Base-by-base conservation (phyloP, 2,113 vertebrate species). In the Elephantulus edwardii region DNA sequence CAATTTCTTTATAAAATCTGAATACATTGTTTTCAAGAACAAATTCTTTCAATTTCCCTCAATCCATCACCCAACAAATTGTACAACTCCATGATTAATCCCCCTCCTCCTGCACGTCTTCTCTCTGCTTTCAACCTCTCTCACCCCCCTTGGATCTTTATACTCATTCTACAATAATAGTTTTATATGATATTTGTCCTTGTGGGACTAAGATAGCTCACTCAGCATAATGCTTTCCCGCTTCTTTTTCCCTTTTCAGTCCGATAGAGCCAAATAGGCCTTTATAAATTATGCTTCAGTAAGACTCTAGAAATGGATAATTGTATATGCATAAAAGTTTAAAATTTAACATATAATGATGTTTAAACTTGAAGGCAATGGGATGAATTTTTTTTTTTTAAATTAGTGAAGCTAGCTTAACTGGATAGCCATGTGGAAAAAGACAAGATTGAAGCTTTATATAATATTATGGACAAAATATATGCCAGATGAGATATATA, bases 401-500 rank as follows among this genome's bases (percentile, higher is more conserved):
- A 83, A 46, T 60, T 80, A 93, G 70, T 40, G 30, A 40, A 44
- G 22, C 48, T 93, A 20, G 66, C 11, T 8, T 20, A 82, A 56
- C 56, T 62, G 14, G 30, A 79, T 54, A 42, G 20, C 2, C 2
- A 35, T 58, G 5, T 77, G 38, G 42, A 82, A 22, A 30, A 89
- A 81, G 77, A 6, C 4, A 89, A 70, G 35, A 40, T 52, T 26
- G 52, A 91, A 30, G n/a, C 12, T 11, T 33, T 68, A 28, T 28
- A 1, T 1, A 58, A 62, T 77, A 50, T 60, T 77, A 92, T n/a
- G 24, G 5, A 42, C 13, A 40, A 54, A 30, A n/a, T 72, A 50
- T 83, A 89, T 88, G 71, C 20, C 13, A 83, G 16, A 56, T 42
- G 22, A 92, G 62, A 88, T 78, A 83, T 28, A 87, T 64, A 68